Evolutionary conservation across 2,888 invertebrate species (phyloP), one percentile per base, ranked within the genome.

Genomic region (Agrotis segetum): DNA sequence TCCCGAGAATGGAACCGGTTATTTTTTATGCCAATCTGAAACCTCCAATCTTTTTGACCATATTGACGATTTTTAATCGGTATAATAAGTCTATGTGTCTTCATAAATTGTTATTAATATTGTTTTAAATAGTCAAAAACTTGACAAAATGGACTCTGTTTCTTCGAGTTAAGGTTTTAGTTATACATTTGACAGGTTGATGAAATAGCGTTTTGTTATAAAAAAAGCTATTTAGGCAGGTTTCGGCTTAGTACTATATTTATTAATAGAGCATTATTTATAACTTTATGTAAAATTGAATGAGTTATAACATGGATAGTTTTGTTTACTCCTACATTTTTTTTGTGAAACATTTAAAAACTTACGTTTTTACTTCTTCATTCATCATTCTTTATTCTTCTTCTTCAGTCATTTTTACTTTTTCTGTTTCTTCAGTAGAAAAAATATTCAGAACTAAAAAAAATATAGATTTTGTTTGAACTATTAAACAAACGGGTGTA

Each of bases 101-200:
- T 60, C 73, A 87, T 85, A 84, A 85, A 84, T 84, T 77, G 70
- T 79, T 69, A 70, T 74, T 77, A 77, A 85, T 84, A 82, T 68
- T 82, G 71, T 79, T 55, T 71, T 50, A 75, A 70, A 82, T 52
- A 44, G 16, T 16, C 17, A 50, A 17, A 13, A 55, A 44, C 29
- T 13, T 56, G 16, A 52, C 0, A 81, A 79, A 73, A 55, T 74
- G 29, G 29, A 58, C 85, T 66, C 52, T 85, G 72, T 44, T 44
- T 9, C 56, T 21, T 71, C 14, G 70, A 58, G 29, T 55, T 84
- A 84, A 81, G 79, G 68, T 40, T 55, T 69, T 44, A 9, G n/a
- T 63, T 55, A 53, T 70, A 68, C 65, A 55, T 66, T 61, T 81
- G 74, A 63, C 63, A 81, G 55, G 56, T 68, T 64, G 85, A 80